Percentiles rank a stretch among this genome's conserved stretches.
These are phyloP conservation scores for Rhagonycha fulva DNA, from an alignment of 2,888 invertebrate species.

Conservation along the genomic window DNA sequence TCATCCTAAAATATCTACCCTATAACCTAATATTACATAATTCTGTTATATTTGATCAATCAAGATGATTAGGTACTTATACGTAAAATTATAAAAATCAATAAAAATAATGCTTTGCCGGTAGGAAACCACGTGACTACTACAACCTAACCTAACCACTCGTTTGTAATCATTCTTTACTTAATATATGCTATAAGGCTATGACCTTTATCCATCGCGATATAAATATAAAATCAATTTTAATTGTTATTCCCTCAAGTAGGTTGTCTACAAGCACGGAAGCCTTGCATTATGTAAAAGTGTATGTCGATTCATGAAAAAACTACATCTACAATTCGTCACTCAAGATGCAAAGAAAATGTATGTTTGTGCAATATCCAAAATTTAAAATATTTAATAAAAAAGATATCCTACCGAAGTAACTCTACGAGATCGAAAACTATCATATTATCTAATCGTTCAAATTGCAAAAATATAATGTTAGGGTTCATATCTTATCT, in stretches of 20 bases:
- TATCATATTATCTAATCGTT: neutral
- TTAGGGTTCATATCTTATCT: neutral
- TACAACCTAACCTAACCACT: slow-evolving; percentile 31
- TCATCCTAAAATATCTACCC: neutral
- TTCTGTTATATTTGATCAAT: neutral
- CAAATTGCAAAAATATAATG: neutral
- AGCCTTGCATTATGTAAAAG: slow-evolving; percentile 8
- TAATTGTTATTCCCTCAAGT: slow-evolving; percentile 30
- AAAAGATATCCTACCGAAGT: neutral
- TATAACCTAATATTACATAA: neutral
- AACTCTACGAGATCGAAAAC: neutral
- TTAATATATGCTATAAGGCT: slow-evolving; percentile 32
- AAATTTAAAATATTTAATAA: neutral
- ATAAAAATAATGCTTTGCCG: slow-evolving; percentile 23
- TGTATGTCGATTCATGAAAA: neutral
- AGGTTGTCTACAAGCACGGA: slow-evolving; percentile 15
- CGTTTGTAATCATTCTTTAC: slow-evolving; percentile 21
- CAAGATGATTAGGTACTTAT: neutral
- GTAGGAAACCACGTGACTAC: slow-evolving; percentile 30
- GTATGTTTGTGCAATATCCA: neutral
- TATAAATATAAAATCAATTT: slow-evolving; percentile 37
- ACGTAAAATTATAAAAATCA: slow-evolving; percentile 17
- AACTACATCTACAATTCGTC: neutral
- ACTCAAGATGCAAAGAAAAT: neutral
- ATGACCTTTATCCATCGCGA: slow-evolving; percentile 34